Evolutionary conservation across 2,113 vertebrate species (phyloP), one percentile per base, ranked within the genome.

Genomic region (Marcusenius ussheri): DNA sequence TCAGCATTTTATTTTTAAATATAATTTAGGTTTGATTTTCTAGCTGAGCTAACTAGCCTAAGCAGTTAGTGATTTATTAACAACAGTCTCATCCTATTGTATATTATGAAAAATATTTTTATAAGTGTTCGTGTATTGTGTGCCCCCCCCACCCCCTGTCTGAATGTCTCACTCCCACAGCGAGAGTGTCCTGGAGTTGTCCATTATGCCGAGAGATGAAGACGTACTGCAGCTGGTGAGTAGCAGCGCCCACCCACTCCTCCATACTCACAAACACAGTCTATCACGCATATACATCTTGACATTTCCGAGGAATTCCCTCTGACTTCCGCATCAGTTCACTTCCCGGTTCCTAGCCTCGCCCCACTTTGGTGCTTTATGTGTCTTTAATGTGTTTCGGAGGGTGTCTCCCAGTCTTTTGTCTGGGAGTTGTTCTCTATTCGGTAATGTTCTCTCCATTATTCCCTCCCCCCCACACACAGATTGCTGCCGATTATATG

Each of bases 191-290:
- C 92, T 99, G 96, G 98, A 99, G 92, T 97, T 99, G 83, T 98
- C 97, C 90, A 99, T 99, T 91, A 99, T 99, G 98, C 98, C 98
- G 94, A 98, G 98, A 95, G 98, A 99, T 0, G 98, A 99, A 94
- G 98, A 99, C 88, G 97, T 99, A 91, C 97, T 99, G 90, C 98
- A 99, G 94, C 94, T 99, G 97, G 98, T 99, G 95, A 98, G 98
- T 96, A 90, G 94, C 77, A 90, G 77, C 74, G 31, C 39, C 42
- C 19, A 4, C 5, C 27, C 31, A 62, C 15, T 88, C 91, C 88
- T 51, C 35, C 91, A 90, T 80, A 1, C 86, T 42, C 84, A 42
- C 51, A 88, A 50, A 89, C 87, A 88, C 45, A 62, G 9, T 35
- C 24, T 24, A 56, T 47, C n/a, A 39, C 83, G 27, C 88, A 47